Percentiles rank a stretch among this genome's conserved stretches.
Evolutionary conservation across 2,113 vertebrate species (phyloP).

Genomic region (Eupsittula cactorum): DNA sequence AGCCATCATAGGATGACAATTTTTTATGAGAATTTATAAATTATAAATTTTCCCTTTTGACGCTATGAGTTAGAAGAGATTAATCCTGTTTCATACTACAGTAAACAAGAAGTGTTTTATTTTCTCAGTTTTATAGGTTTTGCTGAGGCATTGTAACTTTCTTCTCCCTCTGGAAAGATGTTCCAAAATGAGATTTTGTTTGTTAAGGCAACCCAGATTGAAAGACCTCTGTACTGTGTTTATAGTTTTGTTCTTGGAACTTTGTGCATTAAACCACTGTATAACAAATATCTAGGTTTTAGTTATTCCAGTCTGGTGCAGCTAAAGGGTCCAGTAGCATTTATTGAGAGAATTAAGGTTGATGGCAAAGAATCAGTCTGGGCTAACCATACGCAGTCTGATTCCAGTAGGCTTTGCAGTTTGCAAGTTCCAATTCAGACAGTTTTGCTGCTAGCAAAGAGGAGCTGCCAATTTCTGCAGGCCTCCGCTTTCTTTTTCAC

Average conservation of each 20-base stretch:
- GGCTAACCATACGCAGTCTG: not conserved
- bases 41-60: constrained; percentile 43
- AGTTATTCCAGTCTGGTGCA: not conserved
- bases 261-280: not conserved
- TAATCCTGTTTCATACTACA: not conserved
- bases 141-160: not conserved
- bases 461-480: not conserved
- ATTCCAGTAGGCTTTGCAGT: not conserved
- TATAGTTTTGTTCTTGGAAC: not conserved
- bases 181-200: not conserved
- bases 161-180: not conserved
- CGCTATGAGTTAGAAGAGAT: not conserved
- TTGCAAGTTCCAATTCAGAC: not conserved
- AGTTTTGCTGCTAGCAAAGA: not conserved
- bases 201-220: not conserved
- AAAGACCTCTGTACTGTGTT: not conserved
- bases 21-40: constrained; percentile 26
- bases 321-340: not conserved
- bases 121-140: not conserved
- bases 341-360: not conserved
- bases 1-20: not conserved
- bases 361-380: not conserved
- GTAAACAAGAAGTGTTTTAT: not conserved
- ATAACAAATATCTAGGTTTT: not conserved
- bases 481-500: not conserved